A percentile compares a stretch with the other conserved stretches of the same genome.
phyloP scores from a whole-genome alignment of 2,888 invertebrate species.

The Erannis defoliaria region DNA sequence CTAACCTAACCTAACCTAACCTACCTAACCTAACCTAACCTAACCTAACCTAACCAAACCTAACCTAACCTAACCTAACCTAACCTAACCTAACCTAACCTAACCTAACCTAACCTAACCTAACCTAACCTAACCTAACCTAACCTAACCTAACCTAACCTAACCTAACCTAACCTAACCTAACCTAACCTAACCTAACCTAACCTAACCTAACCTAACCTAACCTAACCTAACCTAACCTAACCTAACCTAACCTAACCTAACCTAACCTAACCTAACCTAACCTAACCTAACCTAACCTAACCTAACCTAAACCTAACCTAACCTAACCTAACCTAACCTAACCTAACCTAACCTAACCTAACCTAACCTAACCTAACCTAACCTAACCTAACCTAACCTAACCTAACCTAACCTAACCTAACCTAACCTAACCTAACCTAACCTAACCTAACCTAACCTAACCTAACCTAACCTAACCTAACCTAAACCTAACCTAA shows the following conservation, averaged over 20 bases:
- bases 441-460: constrained; percentile 42
- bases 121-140: constrained; percentile 26
- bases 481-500: constrained; percentile 12
- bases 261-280: constrained; percentile 25
- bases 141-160: constrained; percentile 35
- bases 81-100: constrained; percentile 33
- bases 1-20: too few species aligned
- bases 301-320: constrained; percentile 20
- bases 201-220: constrained; percentile 22
- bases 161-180: constrained; percentile 24
- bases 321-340: constrained; percentile 30
- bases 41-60: constrained; percentile 29
- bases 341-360: constrained; percentile 38
- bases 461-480: constrained; percentile 33
- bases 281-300: constrained; percentile 35
- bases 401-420: constrained; percentile 37
- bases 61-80: constrained; percentile 40
- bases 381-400: constrained; percentile 15
- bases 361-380: constrained; percentile 11
- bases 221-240: constrained; percentile 31
- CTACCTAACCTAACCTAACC: constrained; percentile 18
- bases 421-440: constrained; percentile 16
- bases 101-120: constrained; percentile 26
- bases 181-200: constrained; percentile 28
- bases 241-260: constrained; percentile 41